Conservation (phyloP, 2,113 vertebrate species). For the Phalacrocorax brasilianus region DNA sequence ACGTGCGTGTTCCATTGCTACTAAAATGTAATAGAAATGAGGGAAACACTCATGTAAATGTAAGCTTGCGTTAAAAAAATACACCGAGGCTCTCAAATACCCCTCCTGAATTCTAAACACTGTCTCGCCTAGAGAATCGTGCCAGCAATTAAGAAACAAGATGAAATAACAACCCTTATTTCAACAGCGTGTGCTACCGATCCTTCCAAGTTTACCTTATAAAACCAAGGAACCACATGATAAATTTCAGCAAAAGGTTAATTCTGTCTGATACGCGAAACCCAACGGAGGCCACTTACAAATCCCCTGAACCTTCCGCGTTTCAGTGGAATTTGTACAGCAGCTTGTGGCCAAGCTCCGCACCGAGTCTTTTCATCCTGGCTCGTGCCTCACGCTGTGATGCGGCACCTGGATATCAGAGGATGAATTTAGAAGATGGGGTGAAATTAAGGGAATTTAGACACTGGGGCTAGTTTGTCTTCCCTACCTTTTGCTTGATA, state of each 20-base stretch:
- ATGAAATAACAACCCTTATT: not conserved
- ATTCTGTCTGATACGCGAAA: not conserved
- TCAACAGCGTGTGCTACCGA: not conserved
- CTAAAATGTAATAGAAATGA: not conserved
- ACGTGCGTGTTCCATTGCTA: not conserved
- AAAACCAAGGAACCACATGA: not conserved
- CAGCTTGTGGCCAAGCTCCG: not conserved
- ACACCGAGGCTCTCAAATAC: not conserved
- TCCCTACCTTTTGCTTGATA: not conserved
- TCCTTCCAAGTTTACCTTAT: not conserved
- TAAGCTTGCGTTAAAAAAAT: not conserved
- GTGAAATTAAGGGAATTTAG: not conserved
- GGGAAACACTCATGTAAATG: not conserved
- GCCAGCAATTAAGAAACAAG: not conserved
- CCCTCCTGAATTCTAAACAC: not conserved
- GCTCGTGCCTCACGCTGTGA: accelerated
- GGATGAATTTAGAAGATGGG: not conserved
- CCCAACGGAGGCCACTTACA: not conserved
- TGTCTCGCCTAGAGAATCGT: not conserved
- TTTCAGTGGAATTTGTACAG: not conserved
- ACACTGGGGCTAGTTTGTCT: not conserved
- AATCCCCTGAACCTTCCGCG: accelerated
- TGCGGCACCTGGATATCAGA: not conserved
- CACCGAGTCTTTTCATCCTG: not conserved
- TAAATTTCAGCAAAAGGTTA: not conserved